Base-by-base conservation (phyloP, 2,888 invertebrate genomes). In the Cotesia congregata region DNA sequence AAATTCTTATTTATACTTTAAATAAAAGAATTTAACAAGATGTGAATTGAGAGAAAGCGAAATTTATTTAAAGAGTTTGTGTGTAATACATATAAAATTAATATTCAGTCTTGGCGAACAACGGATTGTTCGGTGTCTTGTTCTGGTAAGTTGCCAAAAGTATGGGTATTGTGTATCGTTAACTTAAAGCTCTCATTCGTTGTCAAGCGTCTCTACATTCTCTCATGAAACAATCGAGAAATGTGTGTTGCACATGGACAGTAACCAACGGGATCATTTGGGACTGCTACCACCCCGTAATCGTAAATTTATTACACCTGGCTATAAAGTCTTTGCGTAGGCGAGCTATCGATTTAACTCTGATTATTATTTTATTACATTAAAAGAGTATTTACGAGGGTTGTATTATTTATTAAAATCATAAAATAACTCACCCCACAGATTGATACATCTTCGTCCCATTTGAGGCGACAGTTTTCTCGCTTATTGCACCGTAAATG, bases 401-500 rank as follows among this genome's bases (percentile, higher is more conserved):
- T 50, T 1, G 12, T 50, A 12, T 30, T 50, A 12, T 30, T 30
- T 50, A 2, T 50, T 50, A 12, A 9, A 50, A 50, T 1, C 2
- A 50, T 12, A 50, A 39, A 15, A 15, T 38, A 50, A 88, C 88
- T 91, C 89, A 84, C 94, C 89, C 80, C 87, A 87, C 89, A 93
- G 41, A 83, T 77, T 38, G 82, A 74, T 73, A 92, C 92, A 78
- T 93, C 93, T 86, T 97, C 97, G 86, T 97, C 97, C 89, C 94
- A 94, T 74, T 94, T 93, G 83, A 95, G 93, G 81, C 95, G 93
- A 90, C 98, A 98, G 90, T 98, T 96, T 73, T 92, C 92, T 61
- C 92, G 91, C 0, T 90, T 87, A 87, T 98, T 95, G 88, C 98
- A 98, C 76, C 88, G 90, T 59, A 98, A 91, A 0, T 88, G 84